Percentiles rank a stretch among this genome's conserved stretches.
Conservation (phyloP, 2,888 invertebrate genomes). For the Xylocampa areola region DNA sequence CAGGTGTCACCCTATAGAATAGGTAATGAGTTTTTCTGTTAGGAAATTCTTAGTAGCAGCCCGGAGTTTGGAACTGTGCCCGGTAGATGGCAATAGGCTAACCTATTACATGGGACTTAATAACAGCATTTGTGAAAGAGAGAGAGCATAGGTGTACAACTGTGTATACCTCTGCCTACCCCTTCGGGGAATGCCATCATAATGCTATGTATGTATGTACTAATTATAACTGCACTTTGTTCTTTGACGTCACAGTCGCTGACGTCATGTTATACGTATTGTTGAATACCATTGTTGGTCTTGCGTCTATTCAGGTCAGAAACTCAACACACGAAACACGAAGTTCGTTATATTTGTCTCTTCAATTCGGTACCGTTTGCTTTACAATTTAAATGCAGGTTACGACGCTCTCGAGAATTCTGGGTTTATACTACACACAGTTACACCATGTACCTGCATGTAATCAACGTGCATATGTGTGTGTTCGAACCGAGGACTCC, state of each 20-base stretch:
- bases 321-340: slow-evolving; percentile 66
- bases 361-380: slow-evolving; percentile 70
- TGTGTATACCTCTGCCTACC: too few relatives aligned
- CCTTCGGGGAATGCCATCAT: too few relatives aligned
- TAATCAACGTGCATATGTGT: slow-evolving; percentile 51
- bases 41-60: too few relatives aligned
- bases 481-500: slow-evolving; percentile 33
- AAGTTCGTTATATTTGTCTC: slow-evolving; percentile 70
- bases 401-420: slow-evolving; percentile 59
- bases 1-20: too few relatives aligned
- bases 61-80: too few relatives aligned
- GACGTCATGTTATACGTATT: slow-evolving; percentile 1
- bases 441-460: slow-evolving; percentile 43
- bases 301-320: slow-evolving; percentile 61
- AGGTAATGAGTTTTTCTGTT: too few relatives aligned
- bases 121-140: too few relatives aligned
- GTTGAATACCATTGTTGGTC: slow-evolving; percentile 26
- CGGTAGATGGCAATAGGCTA: too few relatives aligned
- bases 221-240: too few relatives aligned
- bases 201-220: too few relatives aligned
- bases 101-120: too few relatives aligned
- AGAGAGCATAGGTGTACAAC: too few relatives aligned
- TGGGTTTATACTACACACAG: slow-evolving; percentile 47
- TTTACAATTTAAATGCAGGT: slow-evolving; percentile 76
- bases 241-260: slow-evolving; percentile 1